phyloP scores from a whole-genome alignment of 2,888 invertebrate species.

The Nomada lathburiana region DNA sequence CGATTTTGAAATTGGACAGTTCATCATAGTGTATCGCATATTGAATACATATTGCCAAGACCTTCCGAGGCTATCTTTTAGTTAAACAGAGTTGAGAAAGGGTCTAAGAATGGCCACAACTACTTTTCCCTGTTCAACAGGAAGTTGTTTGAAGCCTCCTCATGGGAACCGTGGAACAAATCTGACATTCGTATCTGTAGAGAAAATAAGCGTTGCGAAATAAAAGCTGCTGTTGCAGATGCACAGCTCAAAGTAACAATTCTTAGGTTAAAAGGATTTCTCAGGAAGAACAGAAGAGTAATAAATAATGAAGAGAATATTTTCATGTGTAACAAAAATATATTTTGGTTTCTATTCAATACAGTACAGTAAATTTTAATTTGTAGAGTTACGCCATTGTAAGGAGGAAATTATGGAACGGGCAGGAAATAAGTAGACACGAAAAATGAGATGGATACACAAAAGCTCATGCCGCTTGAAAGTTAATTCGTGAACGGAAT shows the following conservation, averaged over 20 bases:
- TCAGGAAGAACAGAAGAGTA: not conserved
- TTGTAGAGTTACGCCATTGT: no score
- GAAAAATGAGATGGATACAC: not conserved
- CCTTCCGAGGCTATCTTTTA: constrained; percentile 40
- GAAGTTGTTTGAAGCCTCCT: constrained; percentile 64
- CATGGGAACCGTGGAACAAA: constrained; percentile 67
- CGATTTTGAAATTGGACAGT: constrained; percentile 31
- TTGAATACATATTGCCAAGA: constrained; percentile 22
- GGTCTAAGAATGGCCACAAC: constrained; percentile 37
- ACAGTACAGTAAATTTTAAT: not conserved
- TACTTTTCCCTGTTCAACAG: constrained; percentile 59
- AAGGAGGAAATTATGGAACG: not conserved
- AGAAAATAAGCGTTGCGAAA: constrained; percentile 23
- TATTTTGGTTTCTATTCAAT: not conserved
- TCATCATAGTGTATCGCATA: not conserved
- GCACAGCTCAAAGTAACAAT: not conserved
- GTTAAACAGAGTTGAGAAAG: constrained; percentile 46
- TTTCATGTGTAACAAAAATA: not conserved
- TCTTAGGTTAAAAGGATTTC: not conserved
- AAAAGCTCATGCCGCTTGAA: not conserved
- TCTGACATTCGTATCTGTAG: constrained; percentile 37
- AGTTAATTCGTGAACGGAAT: constrained; percentile 19
- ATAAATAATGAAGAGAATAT: not conserved
- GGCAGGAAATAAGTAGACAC: not conserved
- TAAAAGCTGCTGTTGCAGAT: constrained; percentile 4